Evolutionary conservation across 2,797 vertebrate genomes (phyloP).

Genomic region (Phalanger gymnotis): DNA sequence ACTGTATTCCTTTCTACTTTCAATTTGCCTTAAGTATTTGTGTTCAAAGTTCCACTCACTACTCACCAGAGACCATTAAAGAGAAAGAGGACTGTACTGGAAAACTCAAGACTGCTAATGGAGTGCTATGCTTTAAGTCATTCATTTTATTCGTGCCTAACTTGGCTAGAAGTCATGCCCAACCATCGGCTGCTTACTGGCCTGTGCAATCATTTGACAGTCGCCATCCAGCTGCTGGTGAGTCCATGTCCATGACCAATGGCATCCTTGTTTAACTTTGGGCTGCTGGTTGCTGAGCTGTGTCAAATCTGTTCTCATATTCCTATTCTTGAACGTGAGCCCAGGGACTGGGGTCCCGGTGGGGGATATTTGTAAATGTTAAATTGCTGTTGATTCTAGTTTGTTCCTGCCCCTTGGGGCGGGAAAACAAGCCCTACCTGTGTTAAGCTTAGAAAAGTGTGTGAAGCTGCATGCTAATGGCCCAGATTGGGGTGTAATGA

Average conservation of each 20-base stretch:
- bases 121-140: background rate
- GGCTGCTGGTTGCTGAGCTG: constrained; percentile 16
- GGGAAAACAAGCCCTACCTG: constrained; percentile 73
- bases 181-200: background rate
- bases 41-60: background rate
- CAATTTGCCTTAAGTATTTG: background rate
- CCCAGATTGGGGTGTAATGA: constrained; percentile 27
- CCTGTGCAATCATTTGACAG: background rate
- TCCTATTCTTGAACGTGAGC: background rate
- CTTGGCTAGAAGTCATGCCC: background rate
- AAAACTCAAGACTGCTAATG: background rate
- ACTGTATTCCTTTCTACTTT: background rate
- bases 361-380: constrained; percentile 53
- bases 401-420: constrained; percentile 63
- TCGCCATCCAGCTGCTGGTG: background rate
- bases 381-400: constrained; percentile 59
- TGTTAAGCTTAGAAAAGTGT: constrained; percentile 65
- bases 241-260: constrained; percentile 56
- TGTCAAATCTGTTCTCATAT: background rate
- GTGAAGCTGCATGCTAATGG: constrained; percentile 66
- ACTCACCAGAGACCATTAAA: constrained; percentile 9
- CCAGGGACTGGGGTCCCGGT: background rate
- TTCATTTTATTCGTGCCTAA: background rate
- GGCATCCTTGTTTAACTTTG: constrained; percentile 12
- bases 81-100: background rate